Evolutionary conservation across 2,797 vertebrate genomes (phyloP).

Genomic region (Anableps anableps): DNA sequence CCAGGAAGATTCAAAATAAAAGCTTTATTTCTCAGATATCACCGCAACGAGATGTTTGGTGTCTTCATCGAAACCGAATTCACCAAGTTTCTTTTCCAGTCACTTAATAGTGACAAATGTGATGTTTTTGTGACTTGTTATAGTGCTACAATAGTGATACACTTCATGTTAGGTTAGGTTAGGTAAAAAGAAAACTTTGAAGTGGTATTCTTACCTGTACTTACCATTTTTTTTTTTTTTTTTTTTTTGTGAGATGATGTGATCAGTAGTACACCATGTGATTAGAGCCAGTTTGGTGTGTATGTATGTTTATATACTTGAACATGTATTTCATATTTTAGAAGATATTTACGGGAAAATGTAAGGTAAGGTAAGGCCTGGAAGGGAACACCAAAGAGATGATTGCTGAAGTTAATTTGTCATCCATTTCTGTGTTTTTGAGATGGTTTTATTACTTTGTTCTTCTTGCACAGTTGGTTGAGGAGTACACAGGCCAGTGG

Average conservation of each 20-base stretch:
- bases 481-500: conserved; percentile 96
- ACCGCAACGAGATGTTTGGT: background rate
- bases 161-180: background rate
- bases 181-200: background rate
- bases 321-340: background rate
- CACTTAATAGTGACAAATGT: background rate
- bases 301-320: background rate
- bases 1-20: background rate
- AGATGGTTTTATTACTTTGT: background rate
- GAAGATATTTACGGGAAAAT: background rate
- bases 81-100: background rate
- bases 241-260: background rate
- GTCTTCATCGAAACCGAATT: background rate
- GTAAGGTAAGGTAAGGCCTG: background rate
- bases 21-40: background rate
- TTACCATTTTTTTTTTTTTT: background rate
- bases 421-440: background rate
- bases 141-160: background rate
- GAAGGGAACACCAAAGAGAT: background rate
- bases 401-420: background rate
- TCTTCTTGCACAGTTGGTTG: conserved; percentile 85
- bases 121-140: background rate
- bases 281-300: background rate
- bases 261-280: background rate
- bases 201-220: background rate